These are phyloP conservation scores for Yponomeuta sedellus DNA, from an alignment of 2,888 invertebrate genomes.

Conservation along the genomic window DNA sequence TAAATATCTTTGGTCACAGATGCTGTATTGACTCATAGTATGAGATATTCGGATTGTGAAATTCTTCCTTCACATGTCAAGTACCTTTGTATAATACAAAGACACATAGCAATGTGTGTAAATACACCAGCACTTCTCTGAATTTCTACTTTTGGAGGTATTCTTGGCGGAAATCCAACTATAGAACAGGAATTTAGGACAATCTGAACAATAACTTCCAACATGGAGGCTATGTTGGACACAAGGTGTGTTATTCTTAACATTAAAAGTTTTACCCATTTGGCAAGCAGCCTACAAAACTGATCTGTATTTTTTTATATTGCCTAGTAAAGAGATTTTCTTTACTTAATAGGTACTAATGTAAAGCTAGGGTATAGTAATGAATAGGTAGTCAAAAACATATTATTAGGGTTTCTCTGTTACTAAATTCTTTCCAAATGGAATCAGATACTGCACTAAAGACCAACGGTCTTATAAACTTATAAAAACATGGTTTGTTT, in stretches of 20 bases:
- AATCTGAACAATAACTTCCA: constrained; percentile 21
- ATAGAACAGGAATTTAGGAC: constrained; percentile 31
- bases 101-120: background rate
- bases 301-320: no score
- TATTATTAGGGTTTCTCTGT: no score
- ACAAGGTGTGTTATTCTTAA: background rate
- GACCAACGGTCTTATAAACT: no score
- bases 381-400: no score
- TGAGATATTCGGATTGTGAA: background rate
- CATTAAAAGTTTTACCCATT: background rate
- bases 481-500: no score
- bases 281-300: no score
- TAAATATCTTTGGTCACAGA: background rate
- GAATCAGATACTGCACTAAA: no score
- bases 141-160: background rate
- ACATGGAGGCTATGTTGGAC: background rate
- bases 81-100: background rate
- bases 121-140: background rate
- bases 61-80: background rate
- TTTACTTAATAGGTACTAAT: no score
- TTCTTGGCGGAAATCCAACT: background rate
- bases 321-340: no score
- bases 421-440: no score
- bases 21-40: background rate
- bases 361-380: no score